These are phyloP conservation scores for Python bivittatus DNA, from an alignment of 2,113 vertebrate species.

Conservation along the genomic window DNA sequence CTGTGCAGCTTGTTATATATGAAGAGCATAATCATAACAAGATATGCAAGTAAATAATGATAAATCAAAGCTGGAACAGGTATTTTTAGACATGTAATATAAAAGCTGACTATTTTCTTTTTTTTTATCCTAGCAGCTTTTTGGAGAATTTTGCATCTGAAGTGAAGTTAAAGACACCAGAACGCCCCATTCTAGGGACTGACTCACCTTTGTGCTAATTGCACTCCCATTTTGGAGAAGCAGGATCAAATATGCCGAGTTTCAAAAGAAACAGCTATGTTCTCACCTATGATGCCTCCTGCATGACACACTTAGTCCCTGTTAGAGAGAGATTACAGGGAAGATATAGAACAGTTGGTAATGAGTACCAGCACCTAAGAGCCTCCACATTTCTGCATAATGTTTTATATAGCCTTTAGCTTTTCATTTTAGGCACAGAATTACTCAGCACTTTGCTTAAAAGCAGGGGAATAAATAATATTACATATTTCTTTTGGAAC, in stretches of 20 bases:
- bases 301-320: background rate
- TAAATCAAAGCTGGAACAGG: background rate
- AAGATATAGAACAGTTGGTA: background rate
- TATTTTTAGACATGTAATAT: background rate
- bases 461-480: background rate
- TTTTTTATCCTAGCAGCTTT: background rate
- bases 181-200: background rate
- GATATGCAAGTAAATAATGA: background rate
- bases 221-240: background rate
- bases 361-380: background rate
- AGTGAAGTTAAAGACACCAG: background rate
- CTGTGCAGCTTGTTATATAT: background rate
- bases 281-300: background rate
- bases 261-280: background rate
- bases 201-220: background rate
- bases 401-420: background rate
- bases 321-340: background rate
- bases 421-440: background rate
- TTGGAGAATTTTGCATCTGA: background rate
- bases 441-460: conserved; percentile 4
- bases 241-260: no score
- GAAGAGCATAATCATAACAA: background rate
- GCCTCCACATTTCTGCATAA: background rate
- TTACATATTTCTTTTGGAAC: conserved; percentile 26
- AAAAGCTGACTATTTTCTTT: no score